Conservation (phyloP, 2,113 vertebrate genomes). For the Isichthys henryi region DNA sequence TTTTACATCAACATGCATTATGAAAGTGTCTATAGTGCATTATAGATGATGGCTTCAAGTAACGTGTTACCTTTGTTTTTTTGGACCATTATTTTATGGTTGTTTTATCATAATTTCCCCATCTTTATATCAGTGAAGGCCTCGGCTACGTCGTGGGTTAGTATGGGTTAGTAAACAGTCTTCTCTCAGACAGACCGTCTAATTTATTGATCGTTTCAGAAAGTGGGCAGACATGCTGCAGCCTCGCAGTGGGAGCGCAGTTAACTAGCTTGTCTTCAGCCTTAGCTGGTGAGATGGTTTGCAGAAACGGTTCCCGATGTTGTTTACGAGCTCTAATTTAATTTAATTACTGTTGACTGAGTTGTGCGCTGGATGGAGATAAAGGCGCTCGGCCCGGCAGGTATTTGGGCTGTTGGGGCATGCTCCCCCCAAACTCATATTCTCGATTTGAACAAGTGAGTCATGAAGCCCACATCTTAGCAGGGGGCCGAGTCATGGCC, state of each 20-base stretch:
- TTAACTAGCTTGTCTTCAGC: background rate
- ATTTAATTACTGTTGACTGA: background rate
- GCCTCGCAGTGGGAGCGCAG: background rate
- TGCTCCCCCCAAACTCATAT: slow-evolving; percentile 17
- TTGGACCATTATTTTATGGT: background rate
- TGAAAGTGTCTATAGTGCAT: background rate
- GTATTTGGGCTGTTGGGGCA: slow-evolving; percentile 4
- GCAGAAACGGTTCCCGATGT: background rate
- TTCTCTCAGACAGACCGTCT: background rate
- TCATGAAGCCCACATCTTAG: slow-evolving; percentile 28
- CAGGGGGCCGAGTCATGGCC: background rate
- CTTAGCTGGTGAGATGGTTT: background rate
- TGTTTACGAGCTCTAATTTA: background rate
- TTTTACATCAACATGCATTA: background rate
- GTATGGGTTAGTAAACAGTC: background rate
- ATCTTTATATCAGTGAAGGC: background rate
- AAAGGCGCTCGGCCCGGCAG: background rate
- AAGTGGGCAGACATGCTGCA: background rate
- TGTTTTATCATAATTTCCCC: background rate
- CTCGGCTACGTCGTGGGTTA: background rate
- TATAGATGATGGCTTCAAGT: background rate
- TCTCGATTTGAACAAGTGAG: slow-evolving; percentile 43
- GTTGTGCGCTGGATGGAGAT: background rate
- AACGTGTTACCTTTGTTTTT: background rate
- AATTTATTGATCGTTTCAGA: background rate